Evolutionary conservation across 2,888 invertebrate genomes (phyloP).

Genomic region (Drosophila acutilabella): DNA sequence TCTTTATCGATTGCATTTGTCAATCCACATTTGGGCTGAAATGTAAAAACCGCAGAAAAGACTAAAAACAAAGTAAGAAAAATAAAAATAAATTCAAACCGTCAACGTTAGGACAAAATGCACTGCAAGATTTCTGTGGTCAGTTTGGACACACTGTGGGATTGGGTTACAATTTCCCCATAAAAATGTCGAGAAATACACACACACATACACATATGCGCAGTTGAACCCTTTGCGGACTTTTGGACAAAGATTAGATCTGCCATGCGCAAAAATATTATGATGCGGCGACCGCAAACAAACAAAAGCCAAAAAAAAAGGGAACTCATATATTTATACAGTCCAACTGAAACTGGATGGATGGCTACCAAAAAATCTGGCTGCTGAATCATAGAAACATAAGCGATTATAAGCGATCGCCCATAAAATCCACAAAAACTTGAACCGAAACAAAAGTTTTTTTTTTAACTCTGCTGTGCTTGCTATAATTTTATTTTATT

Average conservation of each 20-base stretch:
- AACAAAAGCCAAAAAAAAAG: conserved; percentile 58
- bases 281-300: conserved; percentile 76
- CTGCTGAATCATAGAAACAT: conserved; percentile 78
- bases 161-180: conserved; percentile 79
- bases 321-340: conserved; percentile 16
- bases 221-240: conserved; percentile 49
- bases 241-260: conserved; percentile 73
- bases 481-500: not conserved
- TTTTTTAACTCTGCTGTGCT: not conserved
- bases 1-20: conserved; percentile 64
- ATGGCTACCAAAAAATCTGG: conserved; percentile 70
- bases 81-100: conserved; percentile 7
- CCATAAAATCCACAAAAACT: conserved; percentile 52
- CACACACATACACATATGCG: conserved; percentile 8
- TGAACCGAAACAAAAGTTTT: conserved; percentile 53
- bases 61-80: not conserved
- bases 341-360: conserved; percentile 58
- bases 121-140: conserved; percentile 72
- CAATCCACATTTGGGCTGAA: conserved; percentile 62
- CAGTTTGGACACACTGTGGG: conserved; percentile 37
- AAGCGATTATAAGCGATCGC: conserved; percentile 72
- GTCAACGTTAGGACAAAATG: conserved; percentile 79
- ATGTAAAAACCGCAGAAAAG: conserved; percentile 58
- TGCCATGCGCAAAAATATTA: conserved; percentile 79
- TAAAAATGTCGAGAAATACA: conserved; percentile 74